Evolutionary conservation across 2,888 invertebrate species (phyloP).

Genomic region (Caradrina clavipalpis): DNA sequence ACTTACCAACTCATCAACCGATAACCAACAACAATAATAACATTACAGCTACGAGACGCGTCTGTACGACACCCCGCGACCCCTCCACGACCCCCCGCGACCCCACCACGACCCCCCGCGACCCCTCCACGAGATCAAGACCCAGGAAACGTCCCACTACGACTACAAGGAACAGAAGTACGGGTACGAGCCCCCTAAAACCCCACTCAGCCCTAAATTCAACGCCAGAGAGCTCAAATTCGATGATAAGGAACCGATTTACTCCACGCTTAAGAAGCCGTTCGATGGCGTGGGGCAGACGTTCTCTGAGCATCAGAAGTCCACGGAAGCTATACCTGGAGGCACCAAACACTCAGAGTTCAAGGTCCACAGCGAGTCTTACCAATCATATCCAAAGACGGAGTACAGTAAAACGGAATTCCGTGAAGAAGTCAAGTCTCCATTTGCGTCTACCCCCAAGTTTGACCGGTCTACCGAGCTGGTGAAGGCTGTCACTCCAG

Average conservation of each 20-base stretch:
- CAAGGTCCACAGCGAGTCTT: conserved; percentile 84
- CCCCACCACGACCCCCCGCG: conserved; percentile 82
- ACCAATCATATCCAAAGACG: conserved; percentile 83
- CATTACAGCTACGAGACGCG: conserved; percentile 89
- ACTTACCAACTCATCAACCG: conserved; percentile 33
- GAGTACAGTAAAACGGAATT: conserved; percentile 81
- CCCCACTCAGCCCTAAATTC: conserved; percentile 87
- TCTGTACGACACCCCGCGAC: conserved; percentile 89
- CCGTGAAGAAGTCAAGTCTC: conserved; percentile 82
- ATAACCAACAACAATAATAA: conserved; percentile 70
- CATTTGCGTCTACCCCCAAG: conserved; percentile 86
- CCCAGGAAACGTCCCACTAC: conserved; percentile 77
- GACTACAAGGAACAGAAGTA: conserved; percentile 79
- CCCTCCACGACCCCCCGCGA: conserved; percentile 81
- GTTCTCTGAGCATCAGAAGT: conserved; percentile 85
- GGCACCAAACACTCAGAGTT: conserved; percentile 85
- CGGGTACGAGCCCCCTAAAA: conserved; percentile 82
- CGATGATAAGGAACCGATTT: conserved; percentile 86
- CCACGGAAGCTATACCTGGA: conserved; percentile 85
- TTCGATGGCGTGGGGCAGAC: conserved; percentile 85
- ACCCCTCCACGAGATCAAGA: conserved; percentile 80
- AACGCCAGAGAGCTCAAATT: conserved; percentile 88
- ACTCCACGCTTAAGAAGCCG: conserved; percentile 83
- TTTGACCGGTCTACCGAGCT: conserved; percentile 80
- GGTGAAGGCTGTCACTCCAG: conserved; percentile 84